Conservation (phyloP, 2,797 vertebrate species). For the Phataginus tetradactyla region DNA sequence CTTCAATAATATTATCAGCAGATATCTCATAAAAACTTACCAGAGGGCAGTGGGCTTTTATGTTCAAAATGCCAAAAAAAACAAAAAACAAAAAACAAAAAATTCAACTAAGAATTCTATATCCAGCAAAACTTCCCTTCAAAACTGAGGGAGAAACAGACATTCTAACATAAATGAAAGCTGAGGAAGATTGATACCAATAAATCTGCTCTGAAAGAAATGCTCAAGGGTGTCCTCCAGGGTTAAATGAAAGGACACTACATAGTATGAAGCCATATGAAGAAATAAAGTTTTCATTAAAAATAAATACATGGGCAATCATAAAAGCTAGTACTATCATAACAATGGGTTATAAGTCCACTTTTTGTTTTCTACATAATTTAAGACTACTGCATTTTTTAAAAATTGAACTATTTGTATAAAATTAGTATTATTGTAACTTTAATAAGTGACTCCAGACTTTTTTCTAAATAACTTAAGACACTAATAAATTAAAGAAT, state of each 20-base stretch:
- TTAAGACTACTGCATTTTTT: background rate
- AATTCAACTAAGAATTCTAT: too few relatives aligned
- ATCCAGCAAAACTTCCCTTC: background rate
- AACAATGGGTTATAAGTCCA: background rate
- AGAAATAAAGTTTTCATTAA: background rate
- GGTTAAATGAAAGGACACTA: background rate
- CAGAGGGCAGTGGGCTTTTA: background rate
- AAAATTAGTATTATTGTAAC: too few relatives aligned
- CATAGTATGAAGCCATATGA: background rate
- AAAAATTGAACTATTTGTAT: too few relatives aligned
- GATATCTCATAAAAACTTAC: background rate
- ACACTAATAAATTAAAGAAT: too few relatives aligned
- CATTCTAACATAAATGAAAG: background rate
- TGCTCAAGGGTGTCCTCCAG: background rate
- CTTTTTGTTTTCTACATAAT: background rate
- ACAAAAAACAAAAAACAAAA: too few relatives aligned
- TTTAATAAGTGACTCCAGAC: too few relatives aligned
- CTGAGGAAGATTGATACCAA: background rate
- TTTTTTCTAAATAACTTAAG: too few relatives aligned
- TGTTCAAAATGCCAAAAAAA: background rate
- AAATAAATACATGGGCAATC: background rate
- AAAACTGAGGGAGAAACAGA: background rate
- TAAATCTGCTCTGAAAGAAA: background rate
- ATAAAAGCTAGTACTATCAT: background rate
- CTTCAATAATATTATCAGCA: background rate